phyloP scores from a whole-genome alignment of 1,140 invertebrate species.

The Vanessa tameamea region DNA sequence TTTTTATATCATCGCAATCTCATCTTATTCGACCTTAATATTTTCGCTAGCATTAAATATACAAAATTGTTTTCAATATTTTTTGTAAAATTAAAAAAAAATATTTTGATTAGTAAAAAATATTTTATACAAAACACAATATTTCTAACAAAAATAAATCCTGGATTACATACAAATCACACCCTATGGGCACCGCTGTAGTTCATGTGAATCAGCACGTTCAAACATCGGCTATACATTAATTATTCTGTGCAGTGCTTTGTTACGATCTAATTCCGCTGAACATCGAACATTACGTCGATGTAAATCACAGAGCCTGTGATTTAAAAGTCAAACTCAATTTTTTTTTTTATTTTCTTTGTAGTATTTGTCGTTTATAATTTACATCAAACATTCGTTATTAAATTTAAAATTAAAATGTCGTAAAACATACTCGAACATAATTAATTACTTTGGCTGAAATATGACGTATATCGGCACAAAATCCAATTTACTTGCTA shows the following conservation, averaged over 20 bases:
- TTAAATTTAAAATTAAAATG: conserved; percentile 55
- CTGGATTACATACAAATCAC: conserved; percentile 6
- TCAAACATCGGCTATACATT: conserved; percentile 27
- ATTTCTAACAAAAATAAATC: not conserved
- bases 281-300: conserved; percentile 16
- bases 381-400: conserved; percentile 43
- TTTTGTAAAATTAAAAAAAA: no score
- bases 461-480: conserved; percentile 68
- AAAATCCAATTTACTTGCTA: conserved; percentile 71
- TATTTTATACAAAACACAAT: not conserved
- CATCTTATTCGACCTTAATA: no score
- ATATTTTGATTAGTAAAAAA: no score
- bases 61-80: no score
- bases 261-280: conserved; percentile 27
- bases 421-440: conserved; percentile 55
- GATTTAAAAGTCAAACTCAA: not conserved
- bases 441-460: conserved; percentile 69
- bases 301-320: not conserved
- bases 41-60: no score
- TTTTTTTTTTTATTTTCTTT: not conserved
- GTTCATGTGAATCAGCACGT: conserved; percentile 18
- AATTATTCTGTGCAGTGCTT: conserved; percentile 27
- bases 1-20: no score
- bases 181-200: not conserved
- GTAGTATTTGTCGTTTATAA: conserved; percentile 37